phyloP scores from a whole-genome alignment of 2,888 invertebrate genomes.

The Octodonta nipae region DNA sequence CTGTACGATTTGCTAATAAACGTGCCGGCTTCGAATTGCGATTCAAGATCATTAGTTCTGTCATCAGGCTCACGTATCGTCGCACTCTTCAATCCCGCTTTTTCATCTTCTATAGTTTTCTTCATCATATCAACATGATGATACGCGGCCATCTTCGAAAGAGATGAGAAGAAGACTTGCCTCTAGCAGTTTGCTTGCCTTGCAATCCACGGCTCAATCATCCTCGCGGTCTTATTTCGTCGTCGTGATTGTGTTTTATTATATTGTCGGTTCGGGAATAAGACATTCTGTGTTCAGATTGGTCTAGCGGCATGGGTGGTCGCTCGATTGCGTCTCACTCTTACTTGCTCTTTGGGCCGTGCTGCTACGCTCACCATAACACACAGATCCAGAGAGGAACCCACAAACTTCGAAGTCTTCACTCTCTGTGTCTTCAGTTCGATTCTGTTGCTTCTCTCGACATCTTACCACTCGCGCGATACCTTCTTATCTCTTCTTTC shows the following conservation, averaged over 20 bases:
- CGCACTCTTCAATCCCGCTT: slow-evolving; percentile 18
- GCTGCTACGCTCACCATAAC: slow-evolving; percentile 6
- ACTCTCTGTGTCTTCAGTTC: slow-evolving; percentile 25
- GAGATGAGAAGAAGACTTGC: too few species aligned
- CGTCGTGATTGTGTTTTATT: slow-evolving; percentile 36
- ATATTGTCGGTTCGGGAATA: slow-evolving; percentile 35
- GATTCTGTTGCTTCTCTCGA: slow-evolving; percentile 12
- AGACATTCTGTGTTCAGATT: slow-evolving; percentile 38
- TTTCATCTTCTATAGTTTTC: too few species aligned
- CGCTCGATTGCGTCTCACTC: slow-evolving; percentile 20
- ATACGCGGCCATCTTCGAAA: slow-evolving; percentile 26
- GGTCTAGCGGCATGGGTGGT: slow-evolving; percentile 38
- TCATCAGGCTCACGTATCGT: slow-evolving; percentile 25
- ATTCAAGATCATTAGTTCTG: slow-evolving; percentile 24
- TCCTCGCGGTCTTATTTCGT: slow-evolving; percentile 33
- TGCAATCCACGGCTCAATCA: slow-evolving; percentile 36
- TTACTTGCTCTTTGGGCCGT: slow-evolving; percentile 12
- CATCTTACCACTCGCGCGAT: too few species aligned
- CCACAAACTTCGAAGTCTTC: slow-evolving; percentile 19
- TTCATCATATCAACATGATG: too few species aligned
- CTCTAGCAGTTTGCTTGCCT: slow-evolving; percentile 26
- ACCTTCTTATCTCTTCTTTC: too few species aligned
- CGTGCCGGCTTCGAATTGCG: too few species aligned
- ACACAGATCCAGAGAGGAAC: slow-evolving; percentile 5
- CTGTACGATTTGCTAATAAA: too few species aligned